Evolutionary conservation across 2,797 vertebrate genomes (phyloP).

Genomic region (Hemibagrus guttatus): DNA sequence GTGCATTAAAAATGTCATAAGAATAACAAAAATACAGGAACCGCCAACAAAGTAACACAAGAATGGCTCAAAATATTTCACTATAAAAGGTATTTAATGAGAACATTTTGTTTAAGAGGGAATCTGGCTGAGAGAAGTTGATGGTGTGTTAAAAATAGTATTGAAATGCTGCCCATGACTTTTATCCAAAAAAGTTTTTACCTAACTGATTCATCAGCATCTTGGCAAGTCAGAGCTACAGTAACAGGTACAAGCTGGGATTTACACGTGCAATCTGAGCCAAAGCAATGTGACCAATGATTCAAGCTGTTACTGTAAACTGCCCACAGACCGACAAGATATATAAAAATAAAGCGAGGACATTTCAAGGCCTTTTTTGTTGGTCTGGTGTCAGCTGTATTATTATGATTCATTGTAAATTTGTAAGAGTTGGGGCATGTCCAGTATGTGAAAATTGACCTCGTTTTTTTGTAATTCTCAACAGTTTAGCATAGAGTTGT

Average conservation of each 20-base stretch:
- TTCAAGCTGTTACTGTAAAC: slow-evolving; percentile 20
- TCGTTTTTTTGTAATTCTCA: background rate
- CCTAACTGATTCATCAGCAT: background rate
- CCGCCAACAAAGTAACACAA: background rate
- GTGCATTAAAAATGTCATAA: background rate
- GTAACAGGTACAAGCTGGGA: slow-evolving; percentile 1
- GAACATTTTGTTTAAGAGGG: background rate
- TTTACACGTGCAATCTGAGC: background rate
- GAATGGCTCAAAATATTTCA: background rate
- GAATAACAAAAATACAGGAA: background rate
- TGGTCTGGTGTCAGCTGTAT: background rate
- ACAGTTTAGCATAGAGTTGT: background rate
- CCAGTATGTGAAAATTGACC: background rate
- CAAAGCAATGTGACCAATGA: background rate
- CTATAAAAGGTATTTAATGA: background rate
- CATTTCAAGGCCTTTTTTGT: slow-evolving; percentile 20
- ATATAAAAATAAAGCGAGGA: slow-evolving; percentile 36
- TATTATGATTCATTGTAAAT: background rate
- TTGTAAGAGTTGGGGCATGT: background rate
- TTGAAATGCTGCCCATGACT: slow-evolving; percentile 9
- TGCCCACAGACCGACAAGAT: slow-evolving; percentile 9
- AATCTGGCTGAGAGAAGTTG: background rate
- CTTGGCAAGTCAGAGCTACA: slow-evolving; percentile 22
- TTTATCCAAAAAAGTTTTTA: background rate
- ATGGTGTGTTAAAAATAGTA: slow-evolving; percentile 20